Evolutionary conservation across 1,140 invertebrate genomes (phyloP), one percentile per base, ranked within the genome.

Genomic region (Chionoecetes opilio): DNA sequence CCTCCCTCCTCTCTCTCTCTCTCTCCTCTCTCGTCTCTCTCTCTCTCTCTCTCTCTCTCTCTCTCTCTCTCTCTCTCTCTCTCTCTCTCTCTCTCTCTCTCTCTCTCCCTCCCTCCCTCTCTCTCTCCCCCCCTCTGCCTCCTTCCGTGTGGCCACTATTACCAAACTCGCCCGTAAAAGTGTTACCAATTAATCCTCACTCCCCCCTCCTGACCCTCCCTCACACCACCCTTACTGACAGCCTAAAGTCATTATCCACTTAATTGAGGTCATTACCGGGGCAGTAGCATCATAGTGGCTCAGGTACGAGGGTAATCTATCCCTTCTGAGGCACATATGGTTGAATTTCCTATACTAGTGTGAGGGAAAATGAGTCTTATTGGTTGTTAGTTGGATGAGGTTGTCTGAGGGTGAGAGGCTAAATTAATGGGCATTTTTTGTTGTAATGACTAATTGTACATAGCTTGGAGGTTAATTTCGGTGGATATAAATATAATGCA

Each of bases 111-210:
- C 29, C 31, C 38, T 86, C 32, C 35, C 84, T 37, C 91, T n/a
- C 29, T 35, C 21, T 37, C 75, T 85, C 38, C 82, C 35, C 29
- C 91, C 37, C 29, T 34, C 37, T n/a, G 63, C 34, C 63, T 26
- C 37, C 53, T 26, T 53, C 35, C 46, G 6, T 88, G 34, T 92
- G 91, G 34, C 35, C 46, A 35, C 46, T 21, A 17, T 37, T 82
- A 90, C 53, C 46, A 88, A 90, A 82, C 34, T 29, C 14, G 86
- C 32, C 87, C 92, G 34, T 93, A 86, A 93, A 93, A 93, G 92
- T 34, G 38, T 32, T 93, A 37, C 34, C 31, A 86, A 87, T 93
- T 93, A 93, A 93, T 93, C 38, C 29, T 32, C 38, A 75, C 31
- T n/a, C 32, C 38, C 11, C 11, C 75, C 75, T 34, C 41, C 75